Base-by-base conservation (phyloP, 2,113 vertebrate genomes). In the Sciurus niger region DNA sequence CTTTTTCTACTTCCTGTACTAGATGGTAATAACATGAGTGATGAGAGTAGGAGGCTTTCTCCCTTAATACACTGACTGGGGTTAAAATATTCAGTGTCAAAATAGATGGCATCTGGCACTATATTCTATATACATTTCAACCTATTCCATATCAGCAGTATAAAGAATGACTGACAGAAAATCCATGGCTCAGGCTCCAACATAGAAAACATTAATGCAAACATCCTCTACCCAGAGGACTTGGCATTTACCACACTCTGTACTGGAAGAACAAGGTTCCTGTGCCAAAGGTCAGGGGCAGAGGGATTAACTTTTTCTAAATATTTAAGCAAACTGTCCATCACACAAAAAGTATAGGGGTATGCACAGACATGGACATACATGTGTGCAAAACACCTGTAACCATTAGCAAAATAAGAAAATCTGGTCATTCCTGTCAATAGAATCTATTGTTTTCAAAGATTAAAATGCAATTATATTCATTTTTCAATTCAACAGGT, bases 131-230 rank as follows among this genome's bases (percentile, higher is more conserved):
- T 97, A 94, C 58, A 95, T 24, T 40, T 97, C 96, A 97, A 94
- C 34, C 24, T 92, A 79, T 83, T 97, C 96, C 72, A 46, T 48
- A 93, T 14, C 43, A 93, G 20, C 93, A 92, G 82, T 78, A 55
- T n/a, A 97, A 98, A 96, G 76, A 97, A 90, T 22, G 13, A 40
- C 46, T 98, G 97, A 97, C 97, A 99, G 96, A 90, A 99, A 98
- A 98, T 98, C 98, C 84, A 92, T 98, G 34, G 63, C 74, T 96
- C 96, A 92, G 95, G 84, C 88, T 89, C 55, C 32, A 95, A 34
- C 17, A 93, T 1, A 79, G 92, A 97, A 98, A 98, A 98, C 73
- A 95, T 90, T 94, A 93, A 96, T 89, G 28, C 86, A 96, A 98
- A 98, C 46, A 95, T 84, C 40, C 65, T 90, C 55, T 73, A 73